Percentiles rank a stretch among this genome's conserved stretches.
phyloP scores from a whole-genome alignment of 2,888 invertebrate genomes.

The Thecophora atra region DNA sequence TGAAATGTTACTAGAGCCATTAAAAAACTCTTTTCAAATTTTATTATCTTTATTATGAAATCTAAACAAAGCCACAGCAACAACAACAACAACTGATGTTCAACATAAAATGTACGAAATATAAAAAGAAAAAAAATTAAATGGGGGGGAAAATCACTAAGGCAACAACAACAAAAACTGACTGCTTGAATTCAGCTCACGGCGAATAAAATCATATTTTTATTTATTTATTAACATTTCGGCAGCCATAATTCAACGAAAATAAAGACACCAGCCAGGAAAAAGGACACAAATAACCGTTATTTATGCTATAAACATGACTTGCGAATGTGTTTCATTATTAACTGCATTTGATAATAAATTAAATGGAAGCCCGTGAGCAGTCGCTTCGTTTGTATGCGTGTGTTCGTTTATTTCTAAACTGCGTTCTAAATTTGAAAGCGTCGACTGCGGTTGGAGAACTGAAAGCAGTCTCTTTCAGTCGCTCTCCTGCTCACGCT shows the following conservation, averaged over 20 bases:
- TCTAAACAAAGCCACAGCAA: slow-evolving; percentile 26
- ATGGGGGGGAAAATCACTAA: slow-evolving; percentile 13
- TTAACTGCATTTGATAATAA: no score
- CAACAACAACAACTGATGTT: slow-evolving; percentile 13
- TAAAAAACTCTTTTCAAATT: slow-evolving; percentile 25
- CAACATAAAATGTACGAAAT: background rate
- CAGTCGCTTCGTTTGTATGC: slow-evolving; percentile 12
- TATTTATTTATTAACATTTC: slow-evolving; percentile 19
- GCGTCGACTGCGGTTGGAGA: background rate
- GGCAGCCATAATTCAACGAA: slow-evolving; percentile 28
- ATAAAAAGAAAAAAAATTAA: background rate
- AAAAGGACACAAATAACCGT: no score
- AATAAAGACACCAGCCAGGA: no score
- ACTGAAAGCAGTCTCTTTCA: no score
- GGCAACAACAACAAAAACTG: slow-evolving; percentile 24
- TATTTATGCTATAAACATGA: no score
- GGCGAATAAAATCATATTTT: slow-evolving; percentile 20
- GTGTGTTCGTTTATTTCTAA: background rate
- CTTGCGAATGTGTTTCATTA: no score
- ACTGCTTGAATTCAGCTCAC: background rate
- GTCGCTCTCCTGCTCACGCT: no score
- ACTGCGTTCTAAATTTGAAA: background rate
- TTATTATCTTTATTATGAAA: slow-evolving; percentile 32
- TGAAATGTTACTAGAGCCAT: slow-evolving; percentile 3
- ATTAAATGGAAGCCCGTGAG: no score